Evolutionary conservation across 2,113 vertebrate species (phyloP).

Genomic region (Brienomyrus brachyistius): DNA sequence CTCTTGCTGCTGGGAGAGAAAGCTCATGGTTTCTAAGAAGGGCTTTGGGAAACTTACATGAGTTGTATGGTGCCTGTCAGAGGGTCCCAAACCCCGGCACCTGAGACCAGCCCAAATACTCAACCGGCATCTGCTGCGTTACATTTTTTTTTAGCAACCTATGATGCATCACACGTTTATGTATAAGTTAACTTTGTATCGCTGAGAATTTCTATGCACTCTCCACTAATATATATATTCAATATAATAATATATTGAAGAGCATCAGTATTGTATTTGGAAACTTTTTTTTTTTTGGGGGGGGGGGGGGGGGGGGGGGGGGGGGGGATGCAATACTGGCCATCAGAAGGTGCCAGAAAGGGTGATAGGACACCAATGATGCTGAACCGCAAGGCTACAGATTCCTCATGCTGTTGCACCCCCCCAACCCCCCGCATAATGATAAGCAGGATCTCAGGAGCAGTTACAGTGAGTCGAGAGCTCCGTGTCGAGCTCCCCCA

Average conservation of each 20-base stretch:
- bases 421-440: constrained; percentile 19
- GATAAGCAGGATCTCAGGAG: constrained; percentile 12
- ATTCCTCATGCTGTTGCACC: constrained; percentile 7
- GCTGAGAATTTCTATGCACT: neutral
- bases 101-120: neutral
- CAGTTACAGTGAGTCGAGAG: neutral
- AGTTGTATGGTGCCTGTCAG: neutral
- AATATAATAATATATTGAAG: neutral
- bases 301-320: neutral
- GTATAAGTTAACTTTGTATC: neutral
- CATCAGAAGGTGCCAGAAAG: neutral
- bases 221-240: neutral
- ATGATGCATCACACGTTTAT: neutral
- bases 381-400: neutral
- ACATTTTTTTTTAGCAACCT: neutral
- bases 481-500: neutral
- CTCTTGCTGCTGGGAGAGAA: neutral
- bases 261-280: neutral
- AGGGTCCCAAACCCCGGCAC: neutral
- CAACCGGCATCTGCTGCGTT: neutral
- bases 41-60: neutral
- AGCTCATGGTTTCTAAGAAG: neutral
- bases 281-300: neutral
- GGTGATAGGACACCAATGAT: neutral
- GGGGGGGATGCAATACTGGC: neutral